Evolutionary conservation across 2,797 vertebrate genomes (phyloP), one percentile per base, ranked within the genome.

Genomic region (Gephyroberyx darwinii): DNA sequence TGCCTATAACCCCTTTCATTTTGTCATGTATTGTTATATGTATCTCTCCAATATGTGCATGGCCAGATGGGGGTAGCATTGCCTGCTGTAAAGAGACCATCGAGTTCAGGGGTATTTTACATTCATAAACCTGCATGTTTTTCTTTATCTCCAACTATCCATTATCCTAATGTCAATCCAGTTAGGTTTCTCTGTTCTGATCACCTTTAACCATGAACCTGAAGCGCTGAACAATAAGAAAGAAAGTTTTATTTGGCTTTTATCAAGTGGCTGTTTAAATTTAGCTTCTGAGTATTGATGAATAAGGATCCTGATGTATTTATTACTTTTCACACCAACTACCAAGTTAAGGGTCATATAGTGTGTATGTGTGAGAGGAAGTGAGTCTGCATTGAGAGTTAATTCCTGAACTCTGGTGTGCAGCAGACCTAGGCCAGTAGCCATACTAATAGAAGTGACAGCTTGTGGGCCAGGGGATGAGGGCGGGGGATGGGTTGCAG

Each of bases 381-480:
- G 12, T 12, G 58, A 56, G 17, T 60, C 2, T 54, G 12, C 53
- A 48, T 22, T 50, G 12, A 50, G 20, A 53, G 45, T 75, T 86
- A 80, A 77, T 76, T 84, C 79, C 80, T 75, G 60, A 72, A 66
- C 65, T 74, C n/a, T 63, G 55, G 71, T 65, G 51, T 19, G 22
- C 48, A 33, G 37, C 65, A 75, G 73, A 75, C 22, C 33, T 50
- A 65, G 43, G 19, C 59, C 7, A 59, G 64, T 66, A 31, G 64
- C 71, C 66, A 31, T 43, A 62, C 69, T 86, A 83, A 86, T 82
- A 85, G 86, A 76, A 65, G 71, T 72, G 65, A 85, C 80, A 80
- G 82, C 86, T 85, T 70, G 58, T 74, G 13, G 71, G 55, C 17
- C 0, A 65, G 77, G 73, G 73, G 71, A 59, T 48, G 75, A 71